A percentile compares a stretch with the other conserved stretches of the same genome.
phyloP scores from a whole-genome alignment of 1,140 invertebrate genomes.

The Trinorchestia longiramus region DNA sequence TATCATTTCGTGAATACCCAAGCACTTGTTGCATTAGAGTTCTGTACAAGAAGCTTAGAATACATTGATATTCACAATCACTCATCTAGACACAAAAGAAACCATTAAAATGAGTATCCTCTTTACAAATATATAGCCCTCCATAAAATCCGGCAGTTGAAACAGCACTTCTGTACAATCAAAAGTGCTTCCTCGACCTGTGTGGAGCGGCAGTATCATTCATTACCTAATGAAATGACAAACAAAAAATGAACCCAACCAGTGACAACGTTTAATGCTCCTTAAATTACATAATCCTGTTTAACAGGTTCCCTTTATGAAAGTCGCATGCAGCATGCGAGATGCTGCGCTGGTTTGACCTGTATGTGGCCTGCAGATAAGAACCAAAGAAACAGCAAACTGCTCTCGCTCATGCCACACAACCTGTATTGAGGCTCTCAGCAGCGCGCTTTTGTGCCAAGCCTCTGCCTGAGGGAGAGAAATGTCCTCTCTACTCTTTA shows the following conservation, averaged over 20 bases:
- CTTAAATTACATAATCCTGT: conserved; percentile 46
- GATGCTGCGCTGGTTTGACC: neutral
- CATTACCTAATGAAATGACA: conserved; percentile 15
- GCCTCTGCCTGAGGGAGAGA: conserved; percentile 27
- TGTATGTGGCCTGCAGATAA: neutral
- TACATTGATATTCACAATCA: no score
- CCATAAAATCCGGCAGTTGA: neutral
- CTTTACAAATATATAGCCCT: neutral
- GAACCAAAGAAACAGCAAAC: neutral
- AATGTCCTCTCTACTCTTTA: conserved; percentile 43
- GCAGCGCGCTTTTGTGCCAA: neutral
- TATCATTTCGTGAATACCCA: no score
- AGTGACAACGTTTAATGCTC: conserved; percentile 41
- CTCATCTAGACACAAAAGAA: neutral
- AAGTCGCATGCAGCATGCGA: neutral
- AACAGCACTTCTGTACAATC: neutral
- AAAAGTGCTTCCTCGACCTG: neutral
- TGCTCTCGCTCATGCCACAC: neutral
- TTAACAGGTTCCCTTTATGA: neutral
- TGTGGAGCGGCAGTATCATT: neutral
- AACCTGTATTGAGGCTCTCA: conserved; percentile 34
- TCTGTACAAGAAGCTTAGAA: no score
- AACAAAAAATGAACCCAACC: conserved; percentile 27
- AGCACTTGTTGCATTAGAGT: no score
- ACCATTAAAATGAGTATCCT: neutral